phyloP scores from a whole-genome alignment of 2,888 invertebrate genomes.

The Cecidostiba fungosa region DNA sequence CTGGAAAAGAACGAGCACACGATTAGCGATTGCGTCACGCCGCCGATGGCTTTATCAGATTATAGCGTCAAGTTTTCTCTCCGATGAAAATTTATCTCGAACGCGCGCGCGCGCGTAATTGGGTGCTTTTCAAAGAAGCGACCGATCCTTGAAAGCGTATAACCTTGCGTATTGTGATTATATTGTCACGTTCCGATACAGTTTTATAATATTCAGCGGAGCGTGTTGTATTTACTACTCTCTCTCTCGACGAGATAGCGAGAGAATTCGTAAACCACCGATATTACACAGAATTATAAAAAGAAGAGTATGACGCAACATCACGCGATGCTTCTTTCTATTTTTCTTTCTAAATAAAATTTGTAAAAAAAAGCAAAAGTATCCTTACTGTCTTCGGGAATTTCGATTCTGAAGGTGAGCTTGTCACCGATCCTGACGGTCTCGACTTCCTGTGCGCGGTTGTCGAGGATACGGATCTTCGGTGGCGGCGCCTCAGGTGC shows the following conservation, averaged over 20 bases:
- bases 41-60: neutral
- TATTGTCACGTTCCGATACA: slow-evolving; percentile 6
- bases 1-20: slow-evolving; percentile 81
- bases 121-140: neutral
- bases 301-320: neutral
- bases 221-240: neutral
- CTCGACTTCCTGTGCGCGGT: slow-evolving; percentile 92
- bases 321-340: neutral
- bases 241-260: neutral
- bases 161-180: neutral
- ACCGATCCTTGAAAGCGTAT: neutral
- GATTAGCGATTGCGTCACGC: slow-evolving; percentile 30
- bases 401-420: slow-evolving; percentile 96
- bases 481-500: slow-evolving; percentile 97
- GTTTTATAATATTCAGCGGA: slow-evolving; percentile 5
- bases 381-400: slow-evolving; percentile 95
- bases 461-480: slow-evolving; percentile 94
- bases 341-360: too few relatives aligned
- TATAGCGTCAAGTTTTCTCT: neutral
- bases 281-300: neutral
- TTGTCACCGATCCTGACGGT: slow-evolving; percentile 97
- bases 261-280: neutral
- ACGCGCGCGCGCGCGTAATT: neutral
- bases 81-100: neutral
- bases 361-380: neutral